Base-by-base conservation (phyloP, 2,888 invertebrate species). In the Drosophila barbarae region DNA sequence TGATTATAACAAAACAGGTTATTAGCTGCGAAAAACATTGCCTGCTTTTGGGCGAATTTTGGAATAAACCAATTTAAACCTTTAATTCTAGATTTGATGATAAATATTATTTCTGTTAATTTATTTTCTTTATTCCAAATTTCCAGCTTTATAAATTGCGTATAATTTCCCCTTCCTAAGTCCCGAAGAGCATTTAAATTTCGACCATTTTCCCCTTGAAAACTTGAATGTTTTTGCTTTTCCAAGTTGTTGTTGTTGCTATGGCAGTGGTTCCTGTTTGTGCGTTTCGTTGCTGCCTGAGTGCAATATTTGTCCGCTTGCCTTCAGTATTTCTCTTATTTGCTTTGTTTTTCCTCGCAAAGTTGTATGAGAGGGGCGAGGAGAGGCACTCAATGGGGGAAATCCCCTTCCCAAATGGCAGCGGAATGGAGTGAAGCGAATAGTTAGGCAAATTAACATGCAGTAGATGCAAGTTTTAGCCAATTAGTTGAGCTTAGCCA, bases 381-480 rank as follows among this genome's bases (percentile, higher is more conserved):
- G 23, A 34, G 34, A 30, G 35, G 49, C 42, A 34, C 41, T 50
- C 49, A n/a, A 26, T 34, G 42, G 39, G 39, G 42, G 41, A 41
- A 32, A 9, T 18, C 41, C 41, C 42, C 42, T 4, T 60, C 38
- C 41, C 26, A 54, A 59, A 51, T 23, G 21, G 59, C 46, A 18
- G 12, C 30, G 30, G 34, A 42, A 51, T 71, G 76, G 70, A 51
- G 72, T 35, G 28, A 46, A 32, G 41, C 55, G 35, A 46, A 54
- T 70, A 65, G 78, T 76, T 76, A 42, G 75, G 53, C 67, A 78
- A 83, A 80, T 84, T 84, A 84, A 76, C 78, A 84, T 80, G 74
- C 74, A 81, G 67, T 51, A 58, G 59, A 67, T 84, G 78, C 78
- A 73, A 77, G 84, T 72, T 77, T 71, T 52, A 69, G 70, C 72